Percentiles rank a stretch among this genome's conserved stretches.
Conservation (phyloP, 2,113 vertebrate genomes). For the Cinclus cinclus region DNA sequence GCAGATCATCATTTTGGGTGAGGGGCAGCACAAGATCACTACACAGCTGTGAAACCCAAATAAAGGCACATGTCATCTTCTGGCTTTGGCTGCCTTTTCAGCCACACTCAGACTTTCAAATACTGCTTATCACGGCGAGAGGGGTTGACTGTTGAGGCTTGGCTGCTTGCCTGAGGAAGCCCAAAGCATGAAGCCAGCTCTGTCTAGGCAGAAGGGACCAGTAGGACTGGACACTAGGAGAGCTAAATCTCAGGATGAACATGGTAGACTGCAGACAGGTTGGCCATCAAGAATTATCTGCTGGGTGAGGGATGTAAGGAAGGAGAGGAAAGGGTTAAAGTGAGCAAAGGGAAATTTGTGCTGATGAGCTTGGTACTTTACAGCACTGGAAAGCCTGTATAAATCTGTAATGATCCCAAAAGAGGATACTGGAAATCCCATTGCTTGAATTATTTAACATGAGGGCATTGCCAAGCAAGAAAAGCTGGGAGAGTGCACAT, state of each 20-base stretch:
- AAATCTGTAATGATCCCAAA: not conserved
- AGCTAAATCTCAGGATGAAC: slow-evolving; percentile 9
- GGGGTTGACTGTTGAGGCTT: not conserved
- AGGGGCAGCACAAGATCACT: not conserved
- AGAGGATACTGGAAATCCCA: not conserved
- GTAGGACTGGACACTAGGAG: not conserved
- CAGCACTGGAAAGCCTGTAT: not conserved
- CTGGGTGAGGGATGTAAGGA: not conserved
- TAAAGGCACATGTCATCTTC: slow-evolving; percentile 20
- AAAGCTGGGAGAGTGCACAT: not conserved
- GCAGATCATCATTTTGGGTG: not conserved
- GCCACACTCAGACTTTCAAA: slow-evolving; percentile 17
- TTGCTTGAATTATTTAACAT: not conserved
- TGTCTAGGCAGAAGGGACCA: not conserved
- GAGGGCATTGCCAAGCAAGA: not conserved
- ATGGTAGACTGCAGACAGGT: not conserved
- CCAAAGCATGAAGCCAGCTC: not conserved
- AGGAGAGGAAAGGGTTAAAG: not conserved
- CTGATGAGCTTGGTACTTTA: not conserved
- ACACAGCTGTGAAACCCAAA: slow-evolving; percentile 27
- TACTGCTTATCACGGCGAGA: not conserved
- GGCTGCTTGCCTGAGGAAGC: slow-evolving; percentile 47
- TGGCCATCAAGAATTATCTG: not conserved
- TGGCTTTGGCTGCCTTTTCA: slow-evolving; percentile 4
- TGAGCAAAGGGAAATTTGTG: not conserved